Evolutionary conservation across 2,888 invertebrate genomes (phyloP).

Genomic region (Vanessa cardui): DNA sequence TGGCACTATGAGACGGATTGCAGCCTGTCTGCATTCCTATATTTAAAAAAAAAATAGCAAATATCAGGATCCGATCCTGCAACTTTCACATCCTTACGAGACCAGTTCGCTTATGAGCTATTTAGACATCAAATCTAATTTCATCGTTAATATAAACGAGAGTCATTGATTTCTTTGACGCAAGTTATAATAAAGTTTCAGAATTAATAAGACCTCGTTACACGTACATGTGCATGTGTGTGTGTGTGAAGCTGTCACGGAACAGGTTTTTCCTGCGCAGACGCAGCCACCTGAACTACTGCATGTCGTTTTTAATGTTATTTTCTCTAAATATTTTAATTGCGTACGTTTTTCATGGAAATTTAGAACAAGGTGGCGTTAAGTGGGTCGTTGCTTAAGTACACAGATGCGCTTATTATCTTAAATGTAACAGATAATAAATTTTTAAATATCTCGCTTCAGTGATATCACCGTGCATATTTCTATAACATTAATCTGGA

Average conservation of each 20-base stretch:
- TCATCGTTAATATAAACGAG: not conserved
- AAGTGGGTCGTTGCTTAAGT: conserved; percentile 54
- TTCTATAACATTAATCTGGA: no score
- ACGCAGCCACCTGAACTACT: conserved; percentile 48
- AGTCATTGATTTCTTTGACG: not conserved
- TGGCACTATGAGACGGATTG: no score
- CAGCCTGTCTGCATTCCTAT: no score
- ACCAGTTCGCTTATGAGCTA: no score
- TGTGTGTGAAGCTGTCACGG: conserved; percentile 34
- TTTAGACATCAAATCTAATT: not conserved
- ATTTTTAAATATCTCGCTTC: conserved; percentile 1
- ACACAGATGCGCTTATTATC: conserved; percentile 21
- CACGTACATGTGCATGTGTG: not conserved
- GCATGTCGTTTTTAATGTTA: conserved; percentile 44
- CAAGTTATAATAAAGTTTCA: conserved; percentile 2
- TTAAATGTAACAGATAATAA: conserved; percentile 20
- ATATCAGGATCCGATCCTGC: no score
- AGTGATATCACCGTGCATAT: not conserved
- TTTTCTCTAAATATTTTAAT: conserved; percentile 48
- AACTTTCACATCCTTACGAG: no score
- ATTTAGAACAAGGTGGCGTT: conserved; percentile 63
- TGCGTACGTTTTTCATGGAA: conserved; percentile 45
- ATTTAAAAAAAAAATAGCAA: no score
- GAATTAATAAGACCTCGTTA: not conserved
- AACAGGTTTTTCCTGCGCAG: conserved; percentile 56